These are phyloP conservation scores for Ennomos fuscantarius DNA, from an alignment of 2,888 invertebrate species.

Conservation along the genomic window DNA sequence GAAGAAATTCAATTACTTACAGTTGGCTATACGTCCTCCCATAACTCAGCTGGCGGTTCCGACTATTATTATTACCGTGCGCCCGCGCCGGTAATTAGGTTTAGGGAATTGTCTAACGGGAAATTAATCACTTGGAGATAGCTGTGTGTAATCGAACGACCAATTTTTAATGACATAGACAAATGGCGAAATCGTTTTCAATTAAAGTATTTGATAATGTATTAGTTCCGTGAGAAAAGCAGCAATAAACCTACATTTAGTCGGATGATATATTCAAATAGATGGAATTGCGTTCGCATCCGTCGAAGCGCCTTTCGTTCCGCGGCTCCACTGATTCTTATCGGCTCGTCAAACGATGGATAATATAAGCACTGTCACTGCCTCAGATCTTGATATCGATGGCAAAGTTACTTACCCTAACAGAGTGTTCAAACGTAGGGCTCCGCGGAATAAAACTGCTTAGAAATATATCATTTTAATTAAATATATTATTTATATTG, in stretches of 20 bases:
- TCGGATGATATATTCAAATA: constrained; percentile 82
- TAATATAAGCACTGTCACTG: constrained; percentile 41
- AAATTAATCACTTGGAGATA: constrained; percentile 55
- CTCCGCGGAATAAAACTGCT: constrained; percentile 1
- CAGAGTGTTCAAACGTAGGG: constrained; percentile 5
- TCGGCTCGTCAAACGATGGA: constrained; percentile 78
- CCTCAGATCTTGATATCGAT: constrained; percentile 66
- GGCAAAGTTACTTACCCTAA: constrained; percentile 42
- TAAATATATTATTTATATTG: background rate
- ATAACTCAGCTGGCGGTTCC: constrained; percentile 55
- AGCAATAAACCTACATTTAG: constrained; percentile 84
- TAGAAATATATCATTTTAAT: background rate
- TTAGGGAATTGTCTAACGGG: constrained; percentile 56
- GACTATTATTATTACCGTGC: constrained; percentile 43
- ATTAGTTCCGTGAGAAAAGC: constrained; percentile 84
- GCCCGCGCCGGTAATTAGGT: constrained; percentile 49
- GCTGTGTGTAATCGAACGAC: constrained; percentile 60
- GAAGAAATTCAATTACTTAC: constrained; percentile 61
- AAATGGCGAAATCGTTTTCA: constrained; percentile 80
- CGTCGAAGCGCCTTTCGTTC: constrained; percentile 76
- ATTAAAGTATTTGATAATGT: constrained; percentile 80
- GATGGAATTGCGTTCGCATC: constrained; percentile 80
- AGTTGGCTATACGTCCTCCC: constrained; percentile 53
- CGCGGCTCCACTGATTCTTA: constrained; percentile 70
- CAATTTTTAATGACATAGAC: constrained; percentile 67